Percentiles rank a stretch among this genome's conserved stretches.
Conservation (phyloP, 2,113 vertebrate species). For the Corydoras sp. region DNA sequence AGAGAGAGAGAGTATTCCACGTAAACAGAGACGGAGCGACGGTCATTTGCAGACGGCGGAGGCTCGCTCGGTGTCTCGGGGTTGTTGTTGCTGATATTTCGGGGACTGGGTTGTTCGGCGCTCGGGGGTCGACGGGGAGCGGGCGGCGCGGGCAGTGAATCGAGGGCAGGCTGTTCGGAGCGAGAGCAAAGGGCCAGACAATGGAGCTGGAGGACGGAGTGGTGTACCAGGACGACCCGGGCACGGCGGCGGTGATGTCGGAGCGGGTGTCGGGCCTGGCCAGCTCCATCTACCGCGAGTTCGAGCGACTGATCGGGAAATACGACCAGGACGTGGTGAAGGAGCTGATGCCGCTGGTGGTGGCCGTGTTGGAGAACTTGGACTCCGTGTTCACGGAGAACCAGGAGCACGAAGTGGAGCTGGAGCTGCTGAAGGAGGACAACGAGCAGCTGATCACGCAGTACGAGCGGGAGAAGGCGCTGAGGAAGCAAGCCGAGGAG, state of each 20-base stretch:
- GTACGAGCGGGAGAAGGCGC: constrained; percentile 89
- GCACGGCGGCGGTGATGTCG: constrained; percentile 90
- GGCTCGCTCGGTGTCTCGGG: too few species aligned
- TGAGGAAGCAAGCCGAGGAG: constrained; percentile 87
- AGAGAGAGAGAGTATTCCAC: constrained; percentile 27
- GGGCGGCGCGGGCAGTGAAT: neutral
- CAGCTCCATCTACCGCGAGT: constrained; percentile 94
- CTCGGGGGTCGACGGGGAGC: neutral
- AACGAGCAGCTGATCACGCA: constrained; percentile 94
- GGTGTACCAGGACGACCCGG: constrained; percentile 93
- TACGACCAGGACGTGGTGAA: constrained; percentile 96
- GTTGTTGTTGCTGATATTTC: neutral
- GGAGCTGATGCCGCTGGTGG: constrained; percentile 94
- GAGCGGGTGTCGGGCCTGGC: constrained; percentile 95
- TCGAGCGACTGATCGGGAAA: constrained; percentile 90
- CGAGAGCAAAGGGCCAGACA: constrained; percentile 42
- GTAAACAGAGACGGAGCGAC: constrained; percentile 26
- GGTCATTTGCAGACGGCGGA: constrained; percentile 27
- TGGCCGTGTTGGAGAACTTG: constrained; percentile 92
- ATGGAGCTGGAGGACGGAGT: constrained; percentile 84
- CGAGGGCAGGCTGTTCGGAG: constrained; percentile 9
- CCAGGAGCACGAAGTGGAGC: constrained; percentile 93
- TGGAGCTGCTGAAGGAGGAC: constrained; percentile 88
- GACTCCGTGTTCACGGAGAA: constrained; percentile 93
- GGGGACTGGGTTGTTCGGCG: neutral